These are phyloP conservation scores for Dugesia japonica DNA, from an alignment of 2,888 invertebrate species.

Conservation along the genomic window DNA sequence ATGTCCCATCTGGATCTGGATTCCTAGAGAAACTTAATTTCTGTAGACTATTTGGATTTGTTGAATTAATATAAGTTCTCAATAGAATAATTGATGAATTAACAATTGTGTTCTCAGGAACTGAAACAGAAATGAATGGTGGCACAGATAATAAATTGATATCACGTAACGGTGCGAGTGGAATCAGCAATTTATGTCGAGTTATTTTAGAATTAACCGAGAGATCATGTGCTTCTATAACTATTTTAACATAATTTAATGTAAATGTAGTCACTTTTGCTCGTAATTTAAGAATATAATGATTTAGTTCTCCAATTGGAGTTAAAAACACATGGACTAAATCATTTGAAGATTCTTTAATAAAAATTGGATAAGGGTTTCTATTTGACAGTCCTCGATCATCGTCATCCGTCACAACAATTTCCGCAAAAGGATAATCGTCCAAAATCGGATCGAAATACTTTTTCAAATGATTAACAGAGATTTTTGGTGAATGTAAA, in stretches of 20 bases:
- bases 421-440: conserved; percentile 14
- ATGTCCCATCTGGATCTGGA: neutral
- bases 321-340: neutral
- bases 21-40: neutral
- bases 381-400: neutral
- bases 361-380: conserved; percentile 8
- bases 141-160: neutral
- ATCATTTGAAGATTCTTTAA: neutral
- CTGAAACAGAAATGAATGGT: neutral
- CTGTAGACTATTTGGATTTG: neutral
- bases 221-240: conserved; percentile 22
- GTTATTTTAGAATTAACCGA: neutral
- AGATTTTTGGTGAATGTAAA: conserved; percentile 10
- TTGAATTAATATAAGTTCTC: neutral
- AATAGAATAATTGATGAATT: conserved; percentile 21
- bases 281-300: conserved; percentile 16
- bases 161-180: neutral
- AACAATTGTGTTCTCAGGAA: conserved; percentile 26
- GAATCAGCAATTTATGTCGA: neutral
- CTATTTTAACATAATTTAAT: neutral
- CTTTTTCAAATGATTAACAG: neutral
- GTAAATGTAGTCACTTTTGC: neutral
- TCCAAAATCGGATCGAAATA: neutral
- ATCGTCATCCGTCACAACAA: conserved; percentile 22
- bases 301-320: neutral